Percentiles rank a stretch among this genome's conserved stretches.
These are phyloP conservation scores for Ceratina japonica DNA, from an alignment of 1,140 invertebrate species.

Conservation along the genomic window DNA sequence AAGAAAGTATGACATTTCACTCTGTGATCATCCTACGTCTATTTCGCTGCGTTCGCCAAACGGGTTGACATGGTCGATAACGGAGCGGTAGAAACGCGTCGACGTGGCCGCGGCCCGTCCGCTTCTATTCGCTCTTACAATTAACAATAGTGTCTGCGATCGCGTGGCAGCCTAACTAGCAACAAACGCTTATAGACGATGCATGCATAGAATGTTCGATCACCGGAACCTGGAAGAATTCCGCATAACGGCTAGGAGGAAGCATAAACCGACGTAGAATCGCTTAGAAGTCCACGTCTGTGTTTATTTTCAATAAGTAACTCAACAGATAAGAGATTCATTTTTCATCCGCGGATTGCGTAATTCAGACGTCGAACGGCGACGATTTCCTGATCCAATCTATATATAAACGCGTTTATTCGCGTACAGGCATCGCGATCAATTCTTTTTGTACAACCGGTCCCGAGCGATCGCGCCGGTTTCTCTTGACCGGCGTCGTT, in stretches of 20 bases:
- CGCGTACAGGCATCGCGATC: background rate
- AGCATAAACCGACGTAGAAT: no score
- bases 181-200: background rate
- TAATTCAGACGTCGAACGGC: background rate
- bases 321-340: background rate
- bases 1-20: conserved; percentile 19
- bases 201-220: conserved; percentile 17
- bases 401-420: conserved; percentile 34
- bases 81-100: conserved; percentile 59
- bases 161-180: conserved; percentile 50
- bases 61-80: conserved; percentile 56
- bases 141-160: conserved; percentile 29
- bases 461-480: conserved; percentile 32
- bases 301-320: no score
- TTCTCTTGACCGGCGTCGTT: conserved; percentile 31
- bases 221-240: conserved; percentile 51
- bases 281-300: background rate
- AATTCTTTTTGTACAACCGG: conserved; percentile 31
- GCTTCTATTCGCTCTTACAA: conserved; percentile 28
- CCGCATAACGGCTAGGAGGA: conserved; percentile 32
- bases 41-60: conserved; percentile 55
- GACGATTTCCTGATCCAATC: background rate
- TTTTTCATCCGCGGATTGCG: background rate
- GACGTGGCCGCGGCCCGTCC: conserved; percentile 48
- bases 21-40: conserved; percentile 38